Evolutionary conservation across 2,113 vertebrate species (phyloP).

Genomic region (Silurus meridionalis): DNA sequence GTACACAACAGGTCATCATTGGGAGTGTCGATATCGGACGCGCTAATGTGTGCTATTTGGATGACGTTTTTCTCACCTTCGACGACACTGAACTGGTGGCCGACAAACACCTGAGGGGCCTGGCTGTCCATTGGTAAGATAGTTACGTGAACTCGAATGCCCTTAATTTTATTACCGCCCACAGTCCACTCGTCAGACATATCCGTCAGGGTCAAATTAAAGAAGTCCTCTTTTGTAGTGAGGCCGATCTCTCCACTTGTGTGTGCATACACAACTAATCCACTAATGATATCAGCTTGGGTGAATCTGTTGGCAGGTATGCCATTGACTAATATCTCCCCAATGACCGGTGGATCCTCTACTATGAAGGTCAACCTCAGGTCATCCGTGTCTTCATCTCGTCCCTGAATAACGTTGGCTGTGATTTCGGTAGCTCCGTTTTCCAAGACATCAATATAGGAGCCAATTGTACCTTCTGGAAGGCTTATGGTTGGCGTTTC

Average conservation of each 20-base stretch:
- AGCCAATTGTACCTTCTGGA: conserved; percentile 84
- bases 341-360: conserved; percentile 80
- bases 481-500: conserved; percentile 76
- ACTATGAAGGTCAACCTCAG: conserved; percentile 90
- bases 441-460: conserved; percentile 88
- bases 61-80: conserved; percentile 85
- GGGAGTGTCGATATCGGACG: conserved; percentile 82
- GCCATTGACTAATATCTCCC: conserved; percentile 84
- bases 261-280: conserved; percentile 85
- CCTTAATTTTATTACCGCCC: conserved; percentile 80
- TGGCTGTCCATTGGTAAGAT: conserved; percentile 91
- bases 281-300: conserved; percentile 88
- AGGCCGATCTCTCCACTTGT: conserved; percentile 87
- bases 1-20: conserved; percentile 89
- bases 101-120: conserved; percentile 82
- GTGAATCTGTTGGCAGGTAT: conserved; percentile 80
- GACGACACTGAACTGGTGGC: conserved; percentile 74
- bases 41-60: conserved; percentile 77
- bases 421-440: conserved; percentile 90
- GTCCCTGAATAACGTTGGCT: conserved; percentile 83
- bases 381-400: conserved; percentile 81
- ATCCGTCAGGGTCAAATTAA: conserved; percentile 89
- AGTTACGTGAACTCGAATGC: conserved; percentile 86
- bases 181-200: conserved; percentile 87
- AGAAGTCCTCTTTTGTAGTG: conserved; percentile 81